Evolutionary conservation across 2,113 vertebrate species (phyloP).

Genomic region (Forbesichthys agassizii): DNA sequence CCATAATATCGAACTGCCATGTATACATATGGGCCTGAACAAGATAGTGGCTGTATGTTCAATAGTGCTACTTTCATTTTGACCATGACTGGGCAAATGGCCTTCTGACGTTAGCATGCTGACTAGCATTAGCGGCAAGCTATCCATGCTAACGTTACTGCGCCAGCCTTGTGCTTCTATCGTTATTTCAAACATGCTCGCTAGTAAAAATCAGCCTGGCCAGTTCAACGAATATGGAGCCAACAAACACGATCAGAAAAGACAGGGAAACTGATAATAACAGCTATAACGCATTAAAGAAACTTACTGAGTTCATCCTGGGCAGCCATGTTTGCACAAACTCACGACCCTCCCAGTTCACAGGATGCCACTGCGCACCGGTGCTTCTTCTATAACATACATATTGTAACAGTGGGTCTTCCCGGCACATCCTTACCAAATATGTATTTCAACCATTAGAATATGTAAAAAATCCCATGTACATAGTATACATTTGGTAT

Average conservation of each 20-base stretch:
- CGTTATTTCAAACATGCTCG: neutral
- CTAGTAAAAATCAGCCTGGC: accelerated
- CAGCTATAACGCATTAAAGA: slow-evolving; percentile 48
- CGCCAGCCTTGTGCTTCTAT: slow-evolving; percentile 9
- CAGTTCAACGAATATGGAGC: accelerated
- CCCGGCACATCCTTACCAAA: neutral
- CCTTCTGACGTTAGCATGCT: slow-evolving; percentile 47
- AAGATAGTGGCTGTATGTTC: neutral
- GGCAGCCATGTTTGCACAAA: slow-evolving; percentile 78
- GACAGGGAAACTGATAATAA: neutral
- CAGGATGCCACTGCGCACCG: slow-evolving; percentile 40
- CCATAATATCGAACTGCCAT: neutral
- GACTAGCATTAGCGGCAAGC: slow-evolving; percentile 53
- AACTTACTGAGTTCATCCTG: slow-evolving; percentile 87
- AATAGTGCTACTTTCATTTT: slow-evolving; percentile 60
- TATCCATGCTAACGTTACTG: slow-evolving; percentile 23
- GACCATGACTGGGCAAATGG: slow-evolving; percentile 82
- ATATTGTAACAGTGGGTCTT: neutral
- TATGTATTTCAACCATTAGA: neutral
- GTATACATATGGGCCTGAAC: neutral
- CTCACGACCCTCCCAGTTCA: slow-evolving; percentile 46
- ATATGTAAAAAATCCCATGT: neutral
- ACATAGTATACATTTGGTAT: neutral
- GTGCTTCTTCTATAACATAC: slow-evolving; percentile 19
- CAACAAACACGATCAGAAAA: neutral